phyloP scores from a whole-genome alignment of 1,140 invertebrate genomes.

The Heliconius himera region DNA sequence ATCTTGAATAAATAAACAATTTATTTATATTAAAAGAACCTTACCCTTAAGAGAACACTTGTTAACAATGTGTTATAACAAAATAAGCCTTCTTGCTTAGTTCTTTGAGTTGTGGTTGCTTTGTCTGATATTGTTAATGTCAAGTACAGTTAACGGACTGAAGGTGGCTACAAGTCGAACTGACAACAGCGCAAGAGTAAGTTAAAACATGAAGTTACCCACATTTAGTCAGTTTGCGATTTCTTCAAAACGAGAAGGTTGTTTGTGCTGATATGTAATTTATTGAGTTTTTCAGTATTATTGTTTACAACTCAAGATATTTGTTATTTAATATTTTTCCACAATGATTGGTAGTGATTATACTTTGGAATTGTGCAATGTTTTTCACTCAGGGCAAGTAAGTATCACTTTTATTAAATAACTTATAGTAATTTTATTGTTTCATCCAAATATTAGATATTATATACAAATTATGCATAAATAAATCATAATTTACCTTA shows the following conservation, averaged over 20 bases:
- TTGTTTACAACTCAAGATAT: not conserved
- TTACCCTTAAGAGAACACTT: conserved; percentile 41
- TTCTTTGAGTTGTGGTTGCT: conserved; percentile 30
- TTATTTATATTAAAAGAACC: not conserved
- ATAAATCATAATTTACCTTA: not conserved
- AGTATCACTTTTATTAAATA: conserved; percentile 49
- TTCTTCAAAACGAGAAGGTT: conserved; percentile 40
- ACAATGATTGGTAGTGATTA: conserved; percentile 91
- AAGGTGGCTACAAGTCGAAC: conserved; percentile 57
- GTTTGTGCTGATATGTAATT: conserved; percentile 50
- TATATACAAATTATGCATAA: not conserved
- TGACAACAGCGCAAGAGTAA: conserved; percentile 63
- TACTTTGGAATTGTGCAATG: conserved; percentile 92
- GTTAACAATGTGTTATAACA: not conserved
- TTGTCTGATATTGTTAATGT: conserved; percentile 41
- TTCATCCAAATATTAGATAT: not conserved
- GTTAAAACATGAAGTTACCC: conserved; percentile 56
- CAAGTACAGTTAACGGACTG: conserved; percentile 54
- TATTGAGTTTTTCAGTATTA: conserved; percentile 36
- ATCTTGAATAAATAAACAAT: not conserved
- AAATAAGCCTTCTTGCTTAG: conserved; percentile 12
- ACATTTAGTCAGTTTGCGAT: conserved; percentile 53
- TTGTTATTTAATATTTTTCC: not conserved
- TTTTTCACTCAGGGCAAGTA: conserved; percentile 94
- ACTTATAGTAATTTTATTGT: not conserved